These are phyloP conservation scores for Pterocles burchelli DNA, from an alignment of 2,113 vertebrate species.

Conservation along the genomic window DNA sequence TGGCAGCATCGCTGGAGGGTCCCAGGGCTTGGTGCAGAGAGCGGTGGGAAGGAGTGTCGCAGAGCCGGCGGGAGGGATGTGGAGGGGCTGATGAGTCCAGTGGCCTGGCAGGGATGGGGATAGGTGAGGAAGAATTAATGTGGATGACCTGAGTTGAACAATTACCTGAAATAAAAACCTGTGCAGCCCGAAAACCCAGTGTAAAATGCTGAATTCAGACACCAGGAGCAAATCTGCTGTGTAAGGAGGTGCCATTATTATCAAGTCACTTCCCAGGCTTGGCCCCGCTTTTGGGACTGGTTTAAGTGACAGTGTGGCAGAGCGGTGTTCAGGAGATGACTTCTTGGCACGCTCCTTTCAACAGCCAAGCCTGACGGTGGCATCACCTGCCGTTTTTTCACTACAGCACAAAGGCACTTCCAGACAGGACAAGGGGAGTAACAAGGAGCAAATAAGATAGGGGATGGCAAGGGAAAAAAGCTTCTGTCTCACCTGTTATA, in stretches of 20 bases:
- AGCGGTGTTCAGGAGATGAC: not conserved
- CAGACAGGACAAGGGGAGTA: not conserved
- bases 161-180: not conserved
- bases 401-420: not conserved
- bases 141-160: not conserved
- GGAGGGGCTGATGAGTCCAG: not conserved
- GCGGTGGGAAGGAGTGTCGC: not conserved
- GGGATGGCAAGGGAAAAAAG: not conserved
- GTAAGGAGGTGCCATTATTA: not conserved
- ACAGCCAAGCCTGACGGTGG: not conserved
- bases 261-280: not conserved
- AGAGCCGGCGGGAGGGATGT: not conserved
- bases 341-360: fast-evolving
- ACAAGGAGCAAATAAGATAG: not conserved
- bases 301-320: not conserved
- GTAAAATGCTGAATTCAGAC: not conserved
- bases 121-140: not conserved
- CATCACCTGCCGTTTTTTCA: constrained; percentile 29
- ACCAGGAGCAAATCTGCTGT: not conserved
- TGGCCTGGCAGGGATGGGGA: not conserved
- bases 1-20: not conserved
- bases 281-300: fast-evolving
- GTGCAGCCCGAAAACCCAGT: not conserved
- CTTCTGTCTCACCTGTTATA: not conserved
- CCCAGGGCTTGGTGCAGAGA: not conserved